Evolutionary conservation across 2,113 vertebrate species (phyloP), one percentile per base, ranked within the genome.

Genomic region (Atrichornis clamosus): DNA sequence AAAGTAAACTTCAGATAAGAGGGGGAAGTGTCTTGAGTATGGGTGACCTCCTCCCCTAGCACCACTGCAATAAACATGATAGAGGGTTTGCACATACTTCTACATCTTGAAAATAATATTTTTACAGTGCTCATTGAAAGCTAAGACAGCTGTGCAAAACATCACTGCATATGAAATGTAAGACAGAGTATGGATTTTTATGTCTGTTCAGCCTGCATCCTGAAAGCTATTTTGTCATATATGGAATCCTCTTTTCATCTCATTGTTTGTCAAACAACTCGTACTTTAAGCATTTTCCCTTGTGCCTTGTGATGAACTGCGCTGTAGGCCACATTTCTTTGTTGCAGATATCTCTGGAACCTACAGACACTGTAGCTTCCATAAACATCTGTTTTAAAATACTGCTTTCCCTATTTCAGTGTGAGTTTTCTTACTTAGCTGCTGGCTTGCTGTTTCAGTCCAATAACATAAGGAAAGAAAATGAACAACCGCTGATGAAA

Each of bases 181-280:
- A 82, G 16, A 27, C 39, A 80, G 39, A 65, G 33, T 55, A 70
- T 42, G 52, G 68, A 63, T 84, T 90, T 88, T 96, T 94, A 95
- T 84, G 81, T 84, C 92, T 96, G 77, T 94, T 87, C 55, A 73
- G 64, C 73, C 88, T 94, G 74, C 80, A 90, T 72, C 82, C 93
- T 97, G 91, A 96, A 97, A 97, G 91, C 49, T 94, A 93, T 97
- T 97, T 95, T 95, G 83, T 88, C 86, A 85, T 89, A 92, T 53
- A 85, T 82, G 37, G 49, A 94, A 96, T 95, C 87, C 46, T 92
- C 42, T 97, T 97, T 93, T 96, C 60, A 93, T 96, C 69, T 94
- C 75, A 81, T 13, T 89, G 65, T 63, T 91, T 97, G 89, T 95
- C 96, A 97, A 93, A 86, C 49, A 96, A 95, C 75, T 92, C 47